Evolutionary conservation across 2,888 invertebrate genomes (phyloP).

Genomic region (Eutolmus rufibarbis): DNA sequence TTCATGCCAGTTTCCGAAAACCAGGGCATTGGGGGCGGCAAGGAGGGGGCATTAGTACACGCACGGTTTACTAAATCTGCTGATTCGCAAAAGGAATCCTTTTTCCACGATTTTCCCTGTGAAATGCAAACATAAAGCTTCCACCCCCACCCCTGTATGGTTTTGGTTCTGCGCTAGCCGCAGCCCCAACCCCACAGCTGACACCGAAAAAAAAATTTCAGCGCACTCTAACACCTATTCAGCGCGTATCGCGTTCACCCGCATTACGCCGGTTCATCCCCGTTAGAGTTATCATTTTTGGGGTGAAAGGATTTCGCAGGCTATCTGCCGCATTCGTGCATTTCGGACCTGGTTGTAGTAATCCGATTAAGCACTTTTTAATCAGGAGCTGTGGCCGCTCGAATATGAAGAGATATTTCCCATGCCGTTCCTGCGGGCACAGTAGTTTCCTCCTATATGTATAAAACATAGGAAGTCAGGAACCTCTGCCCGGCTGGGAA

Average conservation of each 20-base stretch:
- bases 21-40: neutral
- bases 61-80: slow-evolving; percentile 37
- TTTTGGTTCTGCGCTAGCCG: neutral
- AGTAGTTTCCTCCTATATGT: neutral
- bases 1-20: neutral
- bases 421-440: neutral
- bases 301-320: neutral
- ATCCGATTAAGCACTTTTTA: neutral
- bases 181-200: neutral
- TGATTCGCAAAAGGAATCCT: slow-evolving; percentile 28
- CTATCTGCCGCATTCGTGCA: neutral
- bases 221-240: neutral
- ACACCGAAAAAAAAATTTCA: neutral
- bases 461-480: neutral
- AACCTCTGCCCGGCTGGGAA: neutral
- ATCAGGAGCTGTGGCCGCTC: neutral
- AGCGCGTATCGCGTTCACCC: neutral
- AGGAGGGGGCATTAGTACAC: slow-evolving; percentile 2
- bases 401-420: neutral
- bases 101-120: neutral
- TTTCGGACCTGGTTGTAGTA: neutral
- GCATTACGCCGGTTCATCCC: neutral
- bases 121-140: neutral
- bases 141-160: neutral
- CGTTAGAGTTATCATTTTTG: neutral